Evolutionary conservation across 2,888 invertebrate species (phyloP), one percentile per base, ranked within the genome.

Genomic region (Metopia argyrocephala): DNA sequence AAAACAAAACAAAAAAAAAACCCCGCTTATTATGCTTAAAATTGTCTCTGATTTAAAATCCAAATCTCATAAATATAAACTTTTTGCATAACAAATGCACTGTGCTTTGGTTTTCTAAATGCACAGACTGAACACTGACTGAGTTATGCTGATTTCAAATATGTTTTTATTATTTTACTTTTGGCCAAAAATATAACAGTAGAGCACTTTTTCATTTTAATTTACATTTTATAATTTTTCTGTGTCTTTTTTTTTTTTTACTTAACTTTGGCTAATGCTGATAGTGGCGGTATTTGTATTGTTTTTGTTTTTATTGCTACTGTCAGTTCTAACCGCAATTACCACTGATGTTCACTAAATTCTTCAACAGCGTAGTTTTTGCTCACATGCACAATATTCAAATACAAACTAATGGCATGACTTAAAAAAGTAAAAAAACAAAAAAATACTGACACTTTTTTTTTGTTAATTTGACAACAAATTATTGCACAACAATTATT

Each of bases 301-400:
- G 66, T 18, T 61, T 9, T 28, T 57, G 23, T 48, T 64, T 48
- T 50, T 31, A 2, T 27, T 65, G 12, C 45, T 66, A 59, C 54
- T 78, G 78, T 65, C 52, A 64, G 61, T 70, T 62, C 66, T 46
- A 70, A 78, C 81, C 81, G 25, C 78, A 75, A 78, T 78, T 66
- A 28, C 81, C 81, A 75, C 81, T 74, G 66, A 62, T 71, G 74
- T 65, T 78, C 74, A 69, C 54, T 74, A 81, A 78, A 74, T 81
- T 65, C 57, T 78, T 69, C 31, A 70, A 23, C 61, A 65, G 31
- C 52, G 50, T 50, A 65, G 15, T 15, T 3, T 15, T 12, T 9
- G 3, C 3, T 15, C 9, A 12, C 31, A 31, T 31, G 12, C 31
- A 31, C 9, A 7, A 3, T 31, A 31, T 9, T 4, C 15, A 9